Evolutionary conservation across 2,797 vertebrate genomes (phyloP).

Genomic region (Euthynnus affinis): DNA sequence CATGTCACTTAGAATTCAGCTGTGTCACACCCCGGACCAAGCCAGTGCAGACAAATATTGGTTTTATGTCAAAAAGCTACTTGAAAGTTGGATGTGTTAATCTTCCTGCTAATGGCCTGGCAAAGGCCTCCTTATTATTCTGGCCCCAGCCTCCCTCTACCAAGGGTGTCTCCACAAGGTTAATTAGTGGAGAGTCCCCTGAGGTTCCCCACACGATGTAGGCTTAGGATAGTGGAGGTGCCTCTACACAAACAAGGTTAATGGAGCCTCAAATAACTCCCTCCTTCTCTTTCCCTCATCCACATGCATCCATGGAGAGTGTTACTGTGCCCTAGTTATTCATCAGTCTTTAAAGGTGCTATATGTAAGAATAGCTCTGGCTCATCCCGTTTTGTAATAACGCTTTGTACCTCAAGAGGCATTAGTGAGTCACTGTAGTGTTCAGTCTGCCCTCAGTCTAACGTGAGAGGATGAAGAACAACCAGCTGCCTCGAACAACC

Average conservation of each 20-base stretch:
- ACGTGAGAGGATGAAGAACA: too few relatives aligned
- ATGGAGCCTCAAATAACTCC: slow-evolving; percentile 80
- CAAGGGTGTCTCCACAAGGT: slow-evolving; percentile 86
- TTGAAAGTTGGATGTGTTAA: slow-evolving; percentile 88
- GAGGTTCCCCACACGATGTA: slow-evolving; percentile 80
- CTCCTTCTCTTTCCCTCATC: slow-evolving; percentile 60
- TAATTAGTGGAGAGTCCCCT: slow-evolving; percentile 87
- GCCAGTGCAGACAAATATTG: slow-evolving; percentile 83
- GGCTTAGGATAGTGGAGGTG: slow-evolving; percentile 85
- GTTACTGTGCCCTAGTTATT: slow-evolving; percentile 65
- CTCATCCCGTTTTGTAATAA: too few relatives aligned
- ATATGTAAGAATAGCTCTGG: too few relatives aligned
- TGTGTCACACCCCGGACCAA: slow-evolving; percentile 57
- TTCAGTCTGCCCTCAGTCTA: too few relatives aligned
- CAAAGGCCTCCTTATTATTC: slow-evolving; percentile 87
- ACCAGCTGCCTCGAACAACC: too few relatives aligned
- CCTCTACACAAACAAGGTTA: slow-evolving; percentile 87
- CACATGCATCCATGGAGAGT: slow-evolving; percentile 56
- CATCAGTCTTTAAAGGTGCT: slow-evolving; percentile 47
- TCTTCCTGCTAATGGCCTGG: slow-evolving; percentile 84
- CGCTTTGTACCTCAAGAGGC: too few relatives aligned
- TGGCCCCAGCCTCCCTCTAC: slow-evolving; percentile 77
- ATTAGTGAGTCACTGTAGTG: too few relatives aligned
- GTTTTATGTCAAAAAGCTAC: slow-evolving; percentile 88
- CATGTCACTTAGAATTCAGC: slow-evolving; percentile 75